Evolutionary conservation across 37 sponge, comb jelly and placozoan genomes (phyloP).

Genomic region (Geodia barretti): DNA sequence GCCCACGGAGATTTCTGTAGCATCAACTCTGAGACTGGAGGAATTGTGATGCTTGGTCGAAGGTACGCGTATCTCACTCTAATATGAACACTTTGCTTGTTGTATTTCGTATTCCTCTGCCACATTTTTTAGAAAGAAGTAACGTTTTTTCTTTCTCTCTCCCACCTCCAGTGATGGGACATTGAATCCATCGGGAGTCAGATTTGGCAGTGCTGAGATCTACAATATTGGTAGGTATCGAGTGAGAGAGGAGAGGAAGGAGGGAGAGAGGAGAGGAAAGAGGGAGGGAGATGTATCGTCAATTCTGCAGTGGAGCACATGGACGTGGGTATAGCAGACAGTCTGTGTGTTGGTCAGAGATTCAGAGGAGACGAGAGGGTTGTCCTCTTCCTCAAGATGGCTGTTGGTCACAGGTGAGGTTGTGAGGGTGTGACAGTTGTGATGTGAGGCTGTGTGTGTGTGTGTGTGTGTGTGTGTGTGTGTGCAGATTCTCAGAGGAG

Average conservation of each 20-base stretch:
- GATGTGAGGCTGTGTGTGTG: background rate
- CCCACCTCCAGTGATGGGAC: conserved; percentile 86
- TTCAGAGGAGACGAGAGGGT: conserved; percentile 91
- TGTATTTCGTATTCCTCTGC: background rate
- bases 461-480: background rate
- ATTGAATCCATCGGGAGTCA: conserved; percentile 93
- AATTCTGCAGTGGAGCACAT: conserved; percentile 73
- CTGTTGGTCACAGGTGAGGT: conserved; percentile 48
- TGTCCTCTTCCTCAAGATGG: conserved; percentile 93
- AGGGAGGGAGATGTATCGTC: background rate
- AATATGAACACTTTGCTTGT: background rate
- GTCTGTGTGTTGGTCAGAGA: conserved; percentile 93
- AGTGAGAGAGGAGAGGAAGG: too few relatives aligned
- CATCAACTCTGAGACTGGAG: conserved; percentile 86
- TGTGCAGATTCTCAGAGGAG: conserved; percentile 67
- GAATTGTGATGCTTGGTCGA: conserved; percentile 95
- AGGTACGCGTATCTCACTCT: conserved; percentile 58
- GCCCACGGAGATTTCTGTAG: conserved; percentile 94
- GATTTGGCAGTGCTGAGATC: conserved; percentile 99
- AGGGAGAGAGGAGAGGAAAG: too few relatives aligned
- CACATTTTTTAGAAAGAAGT: background rate
- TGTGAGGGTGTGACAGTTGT: background rate
- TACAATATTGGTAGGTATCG: conserved; percentile 95
- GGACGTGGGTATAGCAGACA: conserved; percentile 74
- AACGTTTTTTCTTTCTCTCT: background rate